Evolutionary conservation across 2,888 invertebrate genomes (phyloP), one percentile per base, ranked within the genome.

Genomic region (Tenthredo livida): DNA sequence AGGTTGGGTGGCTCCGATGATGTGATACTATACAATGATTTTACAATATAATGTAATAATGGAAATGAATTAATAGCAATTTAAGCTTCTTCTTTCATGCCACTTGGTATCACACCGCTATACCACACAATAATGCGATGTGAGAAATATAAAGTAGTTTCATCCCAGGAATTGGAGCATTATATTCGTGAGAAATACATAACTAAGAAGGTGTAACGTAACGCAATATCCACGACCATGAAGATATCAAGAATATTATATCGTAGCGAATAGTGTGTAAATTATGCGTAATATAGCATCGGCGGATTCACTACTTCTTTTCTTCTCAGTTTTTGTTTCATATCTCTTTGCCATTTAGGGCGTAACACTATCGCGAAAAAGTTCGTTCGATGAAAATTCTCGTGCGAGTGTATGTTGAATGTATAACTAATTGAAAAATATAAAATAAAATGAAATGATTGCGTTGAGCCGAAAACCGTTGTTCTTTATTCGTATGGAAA

Each of bases 81-180:
- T 58, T 54, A 61, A 25, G 10, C 9, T 50, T 33, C 21, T 61
- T 40, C 0, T 37, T n/a, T 33, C 6, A 0, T 37, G 37, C 33
- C 58, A 80, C 61, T 21, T 40, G 10, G 40, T 61, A 12, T 77
- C 58, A 40, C 40, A 40, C 4, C n/a, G 61, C n/a, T n/a, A 21
- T 4, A 21, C 4, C 33, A 58, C 17, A 33, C n/a, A 15, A 25
- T 12, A 61, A 21, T 61, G 61, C 21, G 61, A 17, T 75, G 25
- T 25, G 25, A 47, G 25, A 75, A 75, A 75, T 15, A 4, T 15
- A 4, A 12, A 10, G 21, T 33, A 6, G 10, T 58, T 50, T 77
- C n/a, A 80, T 58, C 40, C 15, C 4, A 61, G 80, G 61, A 80
- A 80, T 58, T 80, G 80, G 80, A 80, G 80, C 80, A 50, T 77